Evolutionary conservation across 1,140 invertebrate species (phyloP).

Genomic region (Tetramorium simillimum): DNA sequence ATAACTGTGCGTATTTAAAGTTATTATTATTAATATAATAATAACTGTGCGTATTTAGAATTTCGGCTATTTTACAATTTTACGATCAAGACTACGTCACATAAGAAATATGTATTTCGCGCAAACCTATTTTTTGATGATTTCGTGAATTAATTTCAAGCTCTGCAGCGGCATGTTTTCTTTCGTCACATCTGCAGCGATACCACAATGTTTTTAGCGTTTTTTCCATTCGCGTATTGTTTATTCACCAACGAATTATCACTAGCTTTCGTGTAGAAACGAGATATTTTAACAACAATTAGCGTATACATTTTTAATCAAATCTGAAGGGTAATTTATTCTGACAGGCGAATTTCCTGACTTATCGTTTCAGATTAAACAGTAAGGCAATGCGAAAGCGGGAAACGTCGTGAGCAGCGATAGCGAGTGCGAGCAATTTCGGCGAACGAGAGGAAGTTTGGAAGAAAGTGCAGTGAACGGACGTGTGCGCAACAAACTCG

Average conservation of each 20-base stretch:
- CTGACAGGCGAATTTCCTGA: background rate
- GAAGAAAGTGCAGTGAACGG: background rate
- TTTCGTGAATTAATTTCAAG: background rate
- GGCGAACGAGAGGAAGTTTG: background rate
- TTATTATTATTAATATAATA: too few species aligned
- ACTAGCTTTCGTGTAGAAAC: background rate
- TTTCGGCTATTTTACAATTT: too few species aligned
- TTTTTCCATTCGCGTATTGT: background rate
- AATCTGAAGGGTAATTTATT: background rate
- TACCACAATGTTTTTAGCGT: background rate
- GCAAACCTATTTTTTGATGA: background rate
- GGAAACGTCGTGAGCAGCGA: background rate
- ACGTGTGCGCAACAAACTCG: conserved; percentile 40
- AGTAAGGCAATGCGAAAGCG: conserved; percentile 38
- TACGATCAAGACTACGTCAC: background rate
- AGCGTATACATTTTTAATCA: background rate
- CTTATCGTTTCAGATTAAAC: conserved; percentile 37
- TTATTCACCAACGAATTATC: background rate
- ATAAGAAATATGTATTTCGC: background rate
- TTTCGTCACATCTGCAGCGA: background rate
- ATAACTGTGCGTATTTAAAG: too few species aligned
- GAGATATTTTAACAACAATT: background rate
- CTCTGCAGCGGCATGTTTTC: background rate
- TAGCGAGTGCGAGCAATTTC: background rate
- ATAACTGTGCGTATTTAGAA: too few species aligned